These are phyloP conservation scores for Myzus persicae DNA, from an alignment of 1,140 invertebrate genomes.

Conservation along the genomic window DNA sequence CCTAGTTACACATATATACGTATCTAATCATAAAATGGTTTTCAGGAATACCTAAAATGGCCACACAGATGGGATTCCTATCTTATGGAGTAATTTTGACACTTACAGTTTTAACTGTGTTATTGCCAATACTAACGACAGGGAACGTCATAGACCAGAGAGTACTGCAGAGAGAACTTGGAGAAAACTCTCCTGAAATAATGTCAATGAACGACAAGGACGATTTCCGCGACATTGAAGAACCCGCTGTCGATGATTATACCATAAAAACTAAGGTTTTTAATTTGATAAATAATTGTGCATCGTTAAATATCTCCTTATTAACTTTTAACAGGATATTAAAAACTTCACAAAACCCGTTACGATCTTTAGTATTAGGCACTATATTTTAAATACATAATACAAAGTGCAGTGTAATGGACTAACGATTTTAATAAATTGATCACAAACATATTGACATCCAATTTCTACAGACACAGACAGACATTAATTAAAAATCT, in stretches of 20 bases:
- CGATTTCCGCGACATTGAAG: slow-evolving; percentile 22
- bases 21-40: background rate
- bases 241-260: background rate
- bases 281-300: background rate
- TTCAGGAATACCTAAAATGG: slow-evolving; percentile 2
- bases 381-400: background rate
- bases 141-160: slow-evolving; percentile 37
- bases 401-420: background rate
- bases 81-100: background rate
- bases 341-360: background rate
- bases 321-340: background rate
- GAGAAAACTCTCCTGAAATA: slow-evolving; percentile 37
- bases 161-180: slow-evolving; percentile 34
- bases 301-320: background rate
- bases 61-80: background rate
- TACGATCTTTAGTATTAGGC: background rate
- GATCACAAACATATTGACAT: background rate
- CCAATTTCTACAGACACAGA: background rate
- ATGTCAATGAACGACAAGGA: slow-evolving; percentile 36
- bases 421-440: background rate
- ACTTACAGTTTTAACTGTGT: background rate
- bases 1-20: too few relatives aligned
- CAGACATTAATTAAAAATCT: background rate
- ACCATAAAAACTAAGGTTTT: slow-evolving; percentile 19
- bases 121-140: background rate